A percentile compares a stretch with the other conserved stretches of the same genome.
These are phyloP conservation scores for Pocillopora grandis DNA, from an alignment of 92 coral and sea anemone genomes.

Conservation along the genomic window DNA sequence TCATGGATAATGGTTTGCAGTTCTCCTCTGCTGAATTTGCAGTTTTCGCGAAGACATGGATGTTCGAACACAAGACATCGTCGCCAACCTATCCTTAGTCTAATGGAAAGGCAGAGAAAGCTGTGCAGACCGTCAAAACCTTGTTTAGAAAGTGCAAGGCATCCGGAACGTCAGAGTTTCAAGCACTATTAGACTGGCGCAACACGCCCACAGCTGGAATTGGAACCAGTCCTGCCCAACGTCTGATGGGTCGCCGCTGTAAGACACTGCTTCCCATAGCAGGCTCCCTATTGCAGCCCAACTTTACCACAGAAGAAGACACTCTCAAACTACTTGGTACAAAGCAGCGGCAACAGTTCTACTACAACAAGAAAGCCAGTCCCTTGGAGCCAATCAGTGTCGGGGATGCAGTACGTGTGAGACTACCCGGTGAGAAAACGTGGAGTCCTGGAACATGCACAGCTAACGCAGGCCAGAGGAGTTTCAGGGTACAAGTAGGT, in stretches of 20 bases:
- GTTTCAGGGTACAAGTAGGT: slow-evolving; percentile 27
- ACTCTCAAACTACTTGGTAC: slow-evolving; percentile 35
- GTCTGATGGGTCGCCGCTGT: background rate
- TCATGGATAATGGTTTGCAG: slow-evolving; percentile 43
- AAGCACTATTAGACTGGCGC: slow-evolving; percentile 42
- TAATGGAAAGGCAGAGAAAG: slow-evolving; percentile 57
- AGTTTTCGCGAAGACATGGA: slow-evolving; percentile 54
- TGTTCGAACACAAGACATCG: slow-evolving; percentile 50
- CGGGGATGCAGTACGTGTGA: slow-evolving; percentile 49
- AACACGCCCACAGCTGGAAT: slow-evolving; percentile 54
- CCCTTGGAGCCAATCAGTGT: slow-evolving; percentile 35
- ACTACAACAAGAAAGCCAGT: slow-evolving; percentile 38
- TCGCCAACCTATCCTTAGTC: slow-evolving; percentile 53
- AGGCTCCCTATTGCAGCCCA: slow-evolving; percentile 52
- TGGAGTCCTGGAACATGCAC: slow-evolving; percentile 56
- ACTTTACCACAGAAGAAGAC: slow-evolving; percentile 46
- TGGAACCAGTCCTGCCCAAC: slow-evolving; percentile 48
- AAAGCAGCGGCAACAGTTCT: slow-evolving; percentile 46
- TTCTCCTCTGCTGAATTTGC: slow-evolving; percentile 49
- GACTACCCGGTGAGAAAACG: slow-evolving; percentile 46
- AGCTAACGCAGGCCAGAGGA: slow-evolving; percentile 33
- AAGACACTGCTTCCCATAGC: slow-evolving; percentile 44
- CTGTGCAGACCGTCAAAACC: slow-evolving; percentile 50
- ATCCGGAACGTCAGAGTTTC: slow-evolving; percentile 48
- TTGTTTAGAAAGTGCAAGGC: slow-evolving; percentile 47